A percentile compares a stretch with the other conserved stretches of the same genome.
phyloP scores from a whole-genome alignment of 2,797 vertebrate genomes.

The Anniella stebbinsi region DNA sequence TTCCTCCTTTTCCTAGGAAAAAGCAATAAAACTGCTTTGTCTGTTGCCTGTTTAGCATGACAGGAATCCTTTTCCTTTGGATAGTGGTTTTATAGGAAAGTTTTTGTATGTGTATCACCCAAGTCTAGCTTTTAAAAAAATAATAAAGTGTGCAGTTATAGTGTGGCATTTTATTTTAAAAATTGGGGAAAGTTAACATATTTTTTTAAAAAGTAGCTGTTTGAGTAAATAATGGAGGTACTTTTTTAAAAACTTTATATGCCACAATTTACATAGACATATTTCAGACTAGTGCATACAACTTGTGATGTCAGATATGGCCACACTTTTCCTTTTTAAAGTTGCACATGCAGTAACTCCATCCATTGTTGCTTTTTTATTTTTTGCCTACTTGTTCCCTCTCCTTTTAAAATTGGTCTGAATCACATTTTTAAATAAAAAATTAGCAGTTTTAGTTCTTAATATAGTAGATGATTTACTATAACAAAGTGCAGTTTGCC shows the following conservation, averaged over 20 bases:
- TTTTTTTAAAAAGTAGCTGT: slow-evolving; percentile 79
- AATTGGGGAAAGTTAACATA: slow-evolving; percentile 75
- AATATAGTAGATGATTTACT: slow-evolving; percentile 53
- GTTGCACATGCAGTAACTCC: slow-evolving; percentile 62
- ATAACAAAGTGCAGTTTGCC: slow-evolving; percentile 61
- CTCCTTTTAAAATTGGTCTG: slow-evolving; percentile 56
- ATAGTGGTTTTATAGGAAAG: slow-evolving; percentile 71
- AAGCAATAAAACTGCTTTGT: slow-evolving; percentile 82
- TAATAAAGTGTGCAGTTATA: slow-evolving; percentile 70
- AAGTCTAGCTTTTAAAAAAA: slow-evolving; percentile 71
- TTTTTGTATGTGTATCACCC: slow-evolving; percentile 76
- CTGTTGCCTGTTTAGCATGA: slow-evolving; percentile 69
- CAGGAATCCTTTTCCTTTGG: slow-evolving; percentile 65
- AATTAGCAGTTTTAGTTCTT: slow-evolving; percentile 50
- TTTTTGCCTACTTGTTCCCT: slow-evolving; percentile 59
- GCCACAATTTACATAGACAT: slow-evolving; percentile 75
- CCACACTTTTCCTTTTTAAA: slow-evolving; percentile 65
- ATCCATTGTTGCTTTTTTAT: slow-evolving; percentile 61
- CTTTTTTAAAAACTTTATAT: slow-evolving; percentile 78
- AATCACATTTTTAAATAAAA: slow-evolving; percentile 60
- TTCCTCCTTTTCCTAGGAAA: slow-evolving; percentile 65
- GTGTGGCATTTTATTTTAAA: slow-evolving; percentile 80
- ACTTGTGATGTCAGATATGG: slow-evolving; percentile 49
- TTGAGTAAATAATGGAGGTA: slow-evolving; percentile 78
- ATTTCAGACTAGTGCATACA: slow-evolving; percentile 66